phyloP scores from a whole-genome alignment of 2,113 vertebrate genomes.

The Cnemophilus loriae region DNA sequence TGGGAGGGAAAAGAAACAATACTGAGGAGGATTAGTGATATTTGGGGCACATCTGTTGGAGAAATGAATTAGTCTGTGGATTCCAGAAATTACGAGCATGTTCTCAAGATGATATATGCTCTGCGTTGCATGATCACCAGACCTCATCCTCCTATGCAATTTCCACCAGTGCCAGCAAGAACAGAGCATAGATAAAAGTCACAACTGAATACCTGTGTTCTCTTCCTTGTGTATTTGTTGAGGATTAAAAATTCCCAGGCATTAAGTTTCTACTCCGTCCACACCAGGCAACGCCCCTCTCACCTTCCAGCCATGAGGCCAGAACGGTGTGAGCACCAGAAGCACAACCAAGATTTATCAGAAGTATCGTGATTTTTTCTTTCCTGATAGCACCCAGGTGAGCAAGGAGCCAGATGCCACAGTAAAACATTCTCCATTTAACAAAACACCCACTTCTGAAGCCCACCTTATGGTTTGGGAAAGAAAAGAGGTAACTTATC shows the following conservation, averaged over 20 bases:
- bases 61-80: constrained; percentile 16
- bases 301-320: background rate
- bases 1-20: background rate
- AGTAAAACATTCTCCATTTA: background rate
- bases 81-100: constrained; percentile 8
- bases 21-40: constrained; percentile 46
- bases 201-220: background rate
- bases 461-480: background rate
- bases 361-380: background rate
- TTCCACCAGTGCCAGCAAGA: background rate
- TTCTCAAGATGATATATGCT: constrained; percentile 25
- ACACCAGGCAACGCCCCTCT: background rate
- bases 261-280: background rate
- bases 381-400: background rate
- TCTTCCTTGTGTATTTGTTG: background rate
- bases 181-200: background rate
- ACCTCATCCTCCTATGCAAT: background rate
- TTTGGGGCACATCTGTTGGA: constrained; percentile 60
- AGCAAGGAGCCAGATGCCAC: background rate
- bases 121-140: background rate
- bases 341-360: background rate
- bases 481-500: background rate
- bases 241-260: background rate
- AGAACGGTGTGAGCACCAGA: background rate
- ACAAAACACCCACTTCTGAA: background rate